These are phyloP conservation scores for Ooceraea biroi DNA, from an alignment of 1,140 invertebrate genomes.

Conservation along the genomic window DNA sequence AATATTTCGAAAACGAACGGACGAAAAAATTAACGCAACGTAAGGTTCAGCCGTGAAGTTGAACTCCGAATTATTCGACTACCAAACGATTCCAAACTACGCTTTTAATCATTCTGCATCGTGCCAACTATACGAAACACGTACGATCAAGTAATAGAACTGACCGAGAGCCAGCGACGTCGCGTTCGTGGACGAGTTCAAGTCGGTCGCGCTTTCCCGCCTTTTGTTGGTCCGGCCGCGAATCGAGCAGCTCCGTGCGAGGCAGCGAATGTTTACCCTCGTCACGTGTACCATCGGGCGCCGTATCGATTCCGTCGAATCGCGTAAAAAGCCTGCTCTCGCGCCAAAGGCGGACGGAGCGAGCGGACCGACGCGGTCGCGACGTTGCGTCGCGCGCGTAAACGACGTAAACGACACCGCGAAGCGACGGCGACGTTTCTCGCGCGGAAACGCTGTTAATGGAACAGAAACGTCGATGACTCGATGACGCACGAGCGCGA, in stretches of 20 bases:
- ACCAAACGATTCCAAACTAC: no score
- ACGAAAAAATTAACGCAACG: no score
- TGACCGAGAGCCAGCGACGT: background rate
- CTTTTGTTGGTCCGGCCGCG: background rate
- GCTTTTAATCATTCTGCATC: no score
- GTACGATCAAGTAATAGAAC: background rate
- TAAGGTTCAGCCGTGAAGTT: no score
- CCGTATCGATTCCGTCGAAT: constrained; percentile 49
- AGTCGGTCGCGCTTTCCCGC: constrained; percentile 43
- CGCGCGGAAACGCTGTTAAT: background rate
- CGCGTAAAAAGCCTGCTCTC: no score
- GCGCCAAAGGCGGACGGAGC: background rate
- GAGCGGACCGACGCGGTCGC: background rate
- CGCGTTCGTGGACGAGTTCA: constrained; percentile 35
- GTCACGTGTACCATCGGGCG: constrained; percentile 32
- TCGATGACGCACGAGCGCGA: constrained; percentile 54
- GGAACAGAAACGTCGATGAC: constrained; percentile 45
- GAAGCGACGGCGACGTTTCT: background rate
- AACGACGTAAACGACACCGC: constrained; percentile 12
- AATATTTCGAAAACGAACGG: no score
- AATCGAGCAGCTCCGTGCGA: constrained; percentile 12
- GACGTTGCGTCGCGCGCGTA: background rate
- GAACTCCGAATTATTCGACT: no score
- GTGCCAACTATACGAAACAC: no score
- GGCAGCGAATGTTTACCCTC: constrained; percentile 38